These are phyloP conservation scores for Acanthornis magna DNA, from an alignment of 2,797 vertebrate genomes.

Conservation along the genomic window DNA sequence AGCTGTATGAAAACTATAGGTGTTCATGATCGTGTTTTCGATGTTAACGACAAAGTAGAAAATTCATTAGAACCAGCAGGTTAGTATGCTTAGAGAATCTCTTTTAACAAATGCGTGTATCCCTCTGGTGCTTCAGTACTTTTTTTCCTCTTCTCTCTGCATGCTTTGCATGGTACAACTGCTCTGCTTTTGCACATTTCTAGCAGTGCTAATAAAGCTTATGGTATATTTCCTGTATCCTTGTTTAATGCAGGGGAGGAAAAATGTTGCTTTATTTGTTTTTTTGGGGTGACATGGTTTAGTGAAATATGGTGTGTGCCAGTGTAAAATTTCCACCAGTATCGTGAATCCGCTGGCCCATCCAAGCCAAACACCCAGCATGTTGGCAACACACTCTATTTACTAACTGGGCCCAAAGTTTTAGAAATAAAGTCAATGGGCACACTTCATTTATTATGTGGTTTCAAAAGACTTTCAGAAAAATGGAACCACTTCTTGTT, in stretches of 20 bases:
- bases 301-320: background rate
- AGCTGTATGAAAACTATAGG: conserved; percentile 99
- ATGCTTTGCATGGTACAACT: conserved; percentile 72
- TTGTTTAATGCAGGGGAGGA: conserved; percentile 60
- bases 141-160: conserved; percentile 70
- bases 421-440: background rate
- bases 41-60: conserved; percentile 99
- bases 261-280: background rate
- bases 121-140: conserved; percentile 72
- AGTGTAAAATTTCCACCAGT: conserved; percentile 7
- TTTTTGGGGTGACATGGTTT: conserved; percentile 33
- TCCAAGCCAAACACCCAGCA: background rate
- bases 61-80: conserved; percentile 99
- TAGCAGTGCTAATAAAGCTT: conserved; percentile 61
- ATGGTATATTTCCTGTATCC: conserved; percentile 47
- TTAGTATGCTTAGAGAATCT: conserved; percentile 95
- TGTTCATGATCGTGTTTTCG: conserved; percentile 99
- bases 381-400: conserved; percentile 10
- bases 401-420: background rate
- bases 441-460: background rate
- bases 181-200: conserved; percentile 66
- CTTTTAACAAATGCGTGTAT: conserved; percentile 82
- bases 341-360: conserved; percentile 18
- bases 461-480: background rate
- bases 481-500: background rate